phyloP scores from a whole-genome alignment of 2,797 vertebrate species.

The Rhinogobio ventralis region DNA sequence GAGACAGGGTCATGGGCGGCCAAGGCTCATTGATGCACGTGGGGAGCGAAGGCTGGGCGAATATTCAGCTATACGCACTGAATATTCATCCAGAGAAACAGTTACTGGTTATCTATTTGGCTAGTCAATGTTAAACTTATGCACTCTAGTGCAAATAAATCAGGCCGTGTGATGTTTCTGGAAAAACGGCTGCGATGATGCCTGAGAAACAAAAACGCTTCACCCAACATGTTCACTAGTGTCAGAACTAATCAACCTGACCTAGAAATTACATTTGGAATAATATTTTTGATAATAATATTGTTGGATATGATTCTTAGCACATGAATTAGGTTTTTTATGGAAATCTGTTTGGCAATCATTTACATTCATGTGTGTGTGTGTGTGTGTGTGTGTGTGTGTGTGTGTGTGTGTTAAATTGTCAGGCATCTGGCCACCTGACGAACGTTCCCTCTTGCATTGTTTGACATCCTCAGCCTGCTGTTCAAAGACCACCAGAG shows the following conservation, averaged over 20 bases:
- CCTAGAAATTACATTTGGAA: not conserved
- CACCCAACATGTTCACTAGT: not conserved
- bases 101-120: too few relatives aligned
- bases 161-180: not conserved
- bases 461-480: slow-evolving; percentile 26
- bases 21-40: too few relatives aligned
- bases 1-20: too few relatives aligned
- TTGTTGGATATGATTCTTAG: too few relatives aligned
- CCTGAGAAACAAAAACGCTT: not conserved
- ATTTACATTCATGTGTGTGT: not conserved
- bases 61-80: too few relatives aligned
- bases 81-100: too few relatives aligned
- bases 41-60: too few relatives aligned
- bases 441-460: not conserved
- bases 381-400: not conserved
- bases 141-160: not conserved
- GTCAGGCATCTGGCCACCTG: slow-evolving; percentile 22
- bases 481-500: not conserved
- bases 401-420: not conserved
- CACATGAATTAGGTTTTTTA: not conserved
- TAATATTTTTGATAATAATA: too few relatives aligned
- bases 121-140: too few relatives aligned
- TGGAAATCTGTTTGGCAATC: not conserved
- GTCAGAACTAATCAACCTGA: not conserved
- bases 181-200: not conserved